phyloP scores from a whole-genome alignment of 1,140 invertebrate genomes.

The Amyelois transitella region DNA sequence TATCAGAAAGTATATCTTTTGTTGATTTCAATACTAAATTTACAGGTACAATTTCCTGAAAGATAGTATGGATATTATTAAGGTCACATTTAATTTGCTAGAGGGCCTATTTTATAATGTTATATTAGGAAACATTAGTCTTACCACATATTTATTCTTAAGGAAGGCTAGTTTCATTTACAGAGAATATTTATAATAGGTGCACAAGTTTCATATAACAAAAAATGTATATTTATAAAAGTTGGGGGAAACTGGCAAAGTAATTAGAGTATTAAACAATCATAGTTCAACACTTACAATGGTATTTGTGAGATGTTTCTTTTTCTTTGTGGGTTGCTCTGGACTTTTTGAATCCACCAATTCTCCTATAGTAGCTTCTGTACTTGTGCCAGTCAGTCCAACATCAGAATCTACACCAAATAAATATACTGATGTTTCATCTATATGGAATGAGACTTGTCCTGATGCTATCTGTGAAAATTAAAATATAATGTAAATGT shows the following conservation, averaged over 20 bases:
- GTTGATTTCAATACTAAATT: constrained; percentile 68
- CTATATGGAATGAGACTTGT: constrained; percentile 79
- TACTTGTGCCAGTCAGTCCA: constrained; percentile 70
- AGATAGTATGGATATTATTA: constrained; percentile 17
- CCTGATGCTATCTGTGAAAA: constrained; percentile 75
- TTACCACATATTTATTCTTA: no score
- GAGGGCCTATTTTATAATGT: no score
- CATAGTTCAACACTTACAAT: constrained; percentile 39
- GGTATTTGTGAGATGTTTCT: constrained; percentile 61
- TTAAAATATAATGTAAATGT: constrained; percentile 36
- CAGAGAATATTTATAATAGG: no score
- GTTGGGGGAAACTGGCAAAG: background rate
- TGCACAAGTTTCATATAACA: no score
- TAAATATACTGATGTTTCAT: constrained; percentile 76
- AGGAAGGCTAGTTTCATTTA: no score
- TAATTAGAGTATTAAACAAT: background rate
- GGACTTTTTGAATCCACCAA: constrained; percentile 65
- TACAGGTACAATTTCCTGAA: constrained; percentile 67
- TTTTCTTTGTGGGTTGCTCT: constrained; percentile 62
- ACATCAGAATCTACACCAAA: constrained; percentile 75
- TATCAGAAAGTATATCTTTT: constrained; percentile 65
- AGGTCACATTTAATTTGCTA: constrained; percentile 3
- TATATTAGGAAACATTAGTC: no score
- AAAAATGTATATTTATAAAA: background rate
- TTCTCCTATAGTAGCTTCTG: constrained; percentile 75